Evolutionary conservation across 2,888 invertebrate species (phyloP).

Genomic region (Chalcis sispes): DNA sequence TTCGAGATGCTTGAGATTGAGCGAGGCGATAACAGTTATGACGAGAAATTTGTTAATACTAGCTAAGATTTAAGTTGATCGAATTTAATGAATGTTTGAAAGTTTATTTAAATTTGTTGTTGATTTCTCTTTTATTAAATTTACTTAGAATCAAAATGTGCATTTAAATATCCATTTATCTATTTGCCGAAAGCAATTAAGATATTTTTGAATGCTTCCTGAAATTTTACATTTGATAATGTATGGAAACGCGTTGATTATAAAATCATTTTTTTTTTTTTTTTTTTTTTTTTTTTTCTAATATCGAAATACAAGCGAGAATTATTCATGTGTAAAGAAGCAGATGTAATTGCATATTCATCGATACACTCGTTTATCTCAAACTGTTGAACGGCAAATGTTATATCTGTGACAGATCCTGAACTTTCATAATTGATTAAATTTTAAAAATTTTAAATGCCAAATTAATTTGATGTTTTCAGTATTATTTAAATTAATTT

Average conservation of each 20-base stretch:
- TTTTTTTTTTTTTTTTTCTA: background rate
- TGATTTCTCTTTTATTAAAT: no score
- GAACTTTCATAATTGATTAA: constrained; percentile 3
- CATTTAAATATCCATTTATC: no score
- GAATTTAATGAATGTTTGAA: no score
- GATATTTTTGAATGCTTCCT: constrained; percentile 10
- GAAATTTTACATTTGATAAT: background rate
- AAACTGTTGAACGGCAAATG: constrained; percentile 22
- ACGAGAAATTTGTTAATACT: no score
- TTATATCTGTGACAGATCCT: constrained; percentile 12
- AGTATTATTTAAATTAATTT: no score
- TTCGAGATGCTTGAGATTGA: no score
- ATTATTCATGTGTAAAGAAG: constrained; percentile 17
- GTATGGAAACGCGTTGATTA: background rate
- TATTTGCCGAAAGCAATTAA: no score
- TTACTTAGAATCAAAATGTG: no score
- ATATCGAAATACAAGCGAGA: background rate
- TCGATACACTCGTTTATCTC: background rate
- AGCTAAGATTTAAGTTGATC: no score
- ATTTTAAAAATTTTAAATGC: constrained; percentile 23
- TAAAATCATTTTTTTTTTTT: background rate
- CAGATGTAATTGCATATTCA: constrained; percentile 25
- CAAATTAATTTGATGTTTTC: background rate
- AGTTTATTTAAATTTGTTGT: no score
- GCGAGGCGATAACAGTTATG: no score